Evolutionary conservation across 35 echinoderm and acorn worm species (phyloP).

Genomic region (Lytechinus variegatus): DNA sequence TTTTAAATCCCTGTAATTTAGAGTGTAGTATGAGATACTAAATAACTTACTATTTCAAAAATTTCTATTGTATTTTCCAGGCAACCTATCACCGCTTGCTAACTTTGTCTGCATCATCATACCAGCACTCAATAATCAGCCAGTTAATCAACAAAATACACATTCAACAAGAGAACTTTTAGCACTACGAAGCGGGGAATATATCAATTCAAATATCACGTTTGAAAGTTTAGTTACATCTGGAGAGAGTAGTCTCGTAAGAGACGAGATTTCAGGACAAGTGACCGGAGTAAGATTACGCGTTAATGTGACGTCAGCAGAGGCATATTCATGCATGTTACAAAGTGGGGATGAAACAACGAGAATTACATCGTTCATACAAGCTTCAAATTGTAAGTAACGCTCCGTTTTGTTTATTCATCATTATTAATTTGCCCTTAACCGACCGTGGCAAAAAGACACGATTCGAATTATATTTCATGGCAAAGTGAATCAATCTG

Average conservation of each 20-base stretch:
- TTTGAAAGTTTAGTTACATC: not conserved
- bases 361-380: not conserved
- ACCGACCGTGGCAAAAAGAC: too few relatives aligned
- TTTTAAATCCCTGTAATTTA: too few relatives aligned
- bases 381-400: constrained; percentile 20
- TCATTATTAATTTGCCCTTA: too few relatives aligned
- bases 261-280: not conserved
- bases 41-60: too few relatives aligned
- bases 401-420: too few relatives aligned
- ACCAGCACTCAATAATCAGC: not conserved
- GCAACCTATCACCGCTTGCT: not conserved
- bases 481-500: too few relatives aligned
- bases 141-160: not conserved
- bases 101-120: constrained; percentile 27
- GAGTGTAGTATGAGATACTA: too few relatives aligned
- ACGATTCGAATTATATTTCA: too few relatives aligned
- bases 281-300: not conserved
- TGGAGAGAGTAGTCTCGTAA: not conserved
- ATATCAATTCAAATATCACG: constrained; percentile 24
- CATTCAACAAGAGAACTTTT: not conserved
- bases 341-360: not conserved
- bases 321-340: constrained; percentile 15
- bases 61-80: not conserved
- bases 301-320: not conserved
- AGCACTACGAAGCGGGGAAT: not conserved